These are phyloP conservation scores for Eubasilissa splendida DNA, from an alignment of 2,888 invertebrate genomes.

Conservation along the genomic window DNA sequence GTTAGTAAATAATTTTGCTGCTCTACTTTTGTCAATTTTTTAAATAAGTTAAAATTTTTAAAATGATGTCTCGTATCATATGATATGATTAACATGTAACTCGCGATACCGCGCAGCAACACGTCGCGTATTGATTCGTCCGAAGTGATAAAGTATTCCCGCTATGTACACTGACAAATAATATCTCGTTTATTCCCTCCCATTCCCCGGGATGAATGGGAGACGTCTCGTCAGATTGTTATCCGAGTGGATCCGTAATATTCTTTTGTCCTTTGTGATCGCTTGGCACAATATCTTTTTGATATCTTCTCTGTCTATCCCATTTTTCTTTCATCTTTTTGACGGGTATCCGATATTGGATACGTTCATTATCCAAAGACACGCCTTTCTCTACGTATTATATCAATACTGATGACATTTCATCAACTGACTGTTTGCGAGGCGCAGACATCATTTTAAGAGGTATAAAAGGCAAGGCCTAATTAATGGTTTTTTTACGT, in stretches of 20 bases:
- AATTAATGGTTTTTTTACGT: no score
- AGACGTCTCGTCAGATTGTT: constrained; percentile 53
- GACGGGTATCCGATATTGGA: constrained; percentile 22
- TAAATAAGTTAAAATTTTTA: no score
- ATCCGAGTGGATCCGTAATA: constrained; percentile 50
- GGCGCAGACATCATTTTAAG: no score
- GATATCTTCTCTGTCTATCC: constrained; percentile 37
- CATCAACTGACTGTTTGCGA: constrained; percentile 7
- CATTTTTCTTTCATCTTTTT: constrained; percentile 22
- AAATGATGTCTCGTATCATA: no score
- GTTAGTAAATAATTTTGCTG: no score
- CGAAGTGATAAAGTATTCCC: constrained; percentile 34
- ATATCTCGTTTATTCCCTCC: constrained; percentile 40
- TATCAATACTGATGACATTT: constrained; percentile 38
- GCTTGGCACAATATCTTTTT: constrained; percentile 51
- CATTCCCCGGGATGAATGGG: constrained; percentile 37
- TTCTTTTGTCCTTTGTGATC: constrained; percentile 50
- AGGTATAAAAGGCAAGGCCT: no score
- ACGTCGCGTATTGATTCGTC: constrained; percentile 32
- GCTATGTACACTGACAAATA: constrained; percentile 43
- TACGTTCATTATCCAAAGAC: constrained; percentile 38
- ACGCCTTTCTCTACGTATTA: constrained; percentile 22
- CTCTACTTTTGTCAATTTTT: no score
- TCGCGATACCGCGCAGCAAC: neutral
- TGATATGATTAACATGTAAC: neutral